These are phyloP conservation scores for Poecilia gillii DNA, from an alignment of 2,797 vertebrate species.

Conservation along the genomic window DNA sequence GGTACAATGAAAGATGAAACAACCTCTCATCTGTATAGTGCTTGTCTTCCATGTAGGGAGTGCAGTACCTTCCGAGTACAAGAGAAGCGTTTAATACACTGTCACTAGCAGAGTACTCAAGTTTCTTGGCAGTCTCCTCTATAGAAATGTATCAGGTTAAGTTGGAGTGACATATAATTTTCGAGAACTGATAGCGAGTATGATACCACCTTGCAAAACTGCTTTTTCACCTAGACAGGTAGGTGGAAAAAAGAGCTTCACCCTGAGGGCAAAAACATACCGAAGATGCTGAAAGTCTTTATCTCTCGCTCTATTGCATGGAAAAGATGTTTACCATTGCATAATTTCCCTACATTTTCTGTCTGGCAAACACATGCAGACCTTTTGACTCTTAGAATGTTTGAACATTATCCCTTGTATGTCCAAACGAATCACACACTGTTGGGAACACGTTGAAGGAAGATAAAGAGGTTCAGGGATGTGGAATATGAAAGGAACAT, in stretches of 20 bases:
- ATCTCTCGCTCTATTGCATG: conserved; percentile 58
- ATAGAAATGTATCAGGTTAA: conserved; percentile 60
- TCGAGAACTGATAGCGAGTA: conserved; percentile 71
- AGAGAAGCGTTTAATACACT: conserved; percentile 49
- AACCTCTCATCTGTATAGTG: conserved; percentile 21
- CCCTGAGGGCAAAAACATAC: conserved; percentile 71
- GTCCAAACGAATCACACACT: conserved; percentile 45
- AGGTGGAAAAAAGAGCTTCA: conserved; percentile 51
- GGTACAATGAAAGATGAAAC: conserved; percentile 28
- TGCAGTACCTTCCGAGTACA: conserved; percentile 32
- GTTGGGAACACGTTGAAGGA: conserved; percentile 31
- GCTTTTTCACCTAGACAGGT: conserved; percentile 69
- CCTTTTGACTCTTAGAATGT: conserved; percentile 35
- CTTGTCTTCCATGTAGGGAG: conserved; percentile 40
- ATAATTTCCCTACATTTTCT: conserved; percentile 48
- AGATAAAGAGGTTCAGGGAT: conserved; percentile 40
- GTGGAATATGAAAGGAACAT: conserved; percentile 23
- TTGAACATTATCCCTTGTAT: conserved; percentile 33
- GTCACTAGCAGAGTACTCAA: conserved; percentile 42
- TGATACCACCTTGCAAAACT: conserved; percentile 74
- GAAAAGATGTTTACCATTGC: conserved; percentile 55
- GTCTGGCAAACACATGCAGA: conserved; percentile 49
- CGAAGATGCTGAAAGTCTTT: conserved; percentile 69
- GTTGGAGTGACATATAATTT: conserved; percentile 79
- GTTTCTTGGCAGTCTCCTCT: conserved; percentile 54